phyloP scores from a whole-genome alignment of 2,888 invertebrate species.

The Chrysolina haemoptera region DNA sequence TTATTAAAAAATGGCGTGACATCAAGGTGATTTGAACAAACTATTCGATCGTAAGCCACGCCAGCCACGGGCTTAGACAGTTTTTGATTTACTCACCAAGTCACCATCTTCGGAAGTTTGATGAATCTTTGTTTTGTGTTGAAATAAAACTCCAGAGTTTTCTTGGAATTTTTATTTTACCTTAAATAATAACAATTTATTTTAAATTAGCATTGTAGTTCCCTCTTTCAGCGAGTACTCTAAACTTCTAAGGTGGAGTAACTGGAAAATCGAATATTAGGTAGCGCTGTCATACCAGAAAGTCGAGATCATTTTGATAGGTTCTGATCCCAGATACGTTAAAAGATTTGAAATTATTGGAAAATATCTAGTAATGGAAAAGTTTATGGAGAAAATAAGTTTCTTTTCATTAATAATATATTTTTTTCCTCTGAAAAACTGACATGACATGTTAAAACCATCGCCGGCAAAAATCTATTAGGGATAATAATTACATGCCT shows the following conservation, averaged over 20 bases:
- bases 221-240: not conserved
- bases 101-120: too few species aligned
- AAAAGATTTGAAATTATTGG: conserved; percentile 12
- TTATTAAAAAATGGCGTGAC: too few species aligned
- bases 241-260: not conserved
- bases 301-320: not conserved
- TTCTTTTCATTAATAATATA: not conserved
- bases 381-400: not conserved
- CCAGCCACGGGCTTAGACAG: too few species aligned
- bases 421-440: not conserved
- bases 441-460: not conserved
- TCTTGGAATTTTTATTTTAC: not conserved
- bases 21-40: too few species aligned
- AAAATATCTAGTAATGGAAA: not conserved
- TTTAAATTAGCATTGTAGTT: not conserved
- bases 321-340: conserved; percentile 15
- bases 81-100: too few species aligned
- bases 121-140: too few species aligned
- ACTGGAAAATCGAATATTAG: not conserved
- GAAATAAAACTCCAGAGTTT: too few species aligned
- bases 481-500: conserved; percentile 19
- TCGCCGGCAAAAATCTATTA: conserved; percentile 12
- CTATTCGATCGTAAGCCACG: too few species aligned
- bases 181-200: not conserved
- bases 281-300: not conserved